Percentiles rank a stretch among this genome's conserved stretches.
Conservation (phyloP, 2,797 vertebrate species). For the Crax fasciolata region DNA sequence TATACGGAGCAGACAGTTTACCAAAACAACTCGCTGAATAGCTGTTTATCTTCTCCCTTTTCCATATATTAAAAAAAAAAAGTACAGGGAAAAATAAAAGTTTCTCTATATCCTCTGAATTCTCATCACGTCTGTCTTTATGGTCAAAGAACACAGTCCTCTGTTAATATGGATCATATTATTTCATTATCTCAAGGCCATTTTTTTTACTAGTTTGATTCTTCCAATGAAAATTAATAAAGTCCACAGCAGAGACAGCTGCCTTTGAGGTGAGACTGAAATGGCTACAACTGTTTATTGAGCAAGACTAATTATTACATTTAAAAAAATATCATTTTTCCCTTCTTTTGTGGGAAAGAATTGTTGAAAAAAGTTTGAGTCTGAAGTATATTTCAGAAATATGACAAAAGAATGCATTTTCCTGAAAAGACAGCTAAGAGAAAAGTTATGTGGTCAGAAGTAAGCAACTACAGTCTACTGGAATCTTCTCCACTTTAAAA, state of each 20-base stretch:
- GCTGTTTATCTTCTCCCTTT: not conserved
- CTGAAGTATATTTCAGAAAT: slow-evolving; percentile 28
- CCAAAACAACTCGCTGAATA: not conserved
- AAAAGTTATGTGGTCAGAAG: not conserved
- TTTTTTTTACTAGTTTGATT: not conserved
- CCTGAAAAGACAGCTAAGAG: not conserved
- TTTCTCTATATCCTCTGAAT: not conserved
- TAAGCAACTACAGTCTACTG: not conserved
- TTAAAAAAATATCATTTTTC: not conserved
- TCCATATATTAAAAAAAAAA: not conserved
- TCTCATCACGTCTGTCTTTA: not conserved
- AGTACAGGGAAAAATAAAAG: not conserved
- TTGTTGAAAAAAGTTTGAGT: slow-evolving; percentile 5
- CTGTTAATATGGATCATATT: not conserved
- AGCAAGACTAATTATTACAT: slow-evolving; percentile 15
- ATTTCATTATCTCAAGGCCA: not conserved
- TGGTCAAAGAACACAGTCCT: not conserved
- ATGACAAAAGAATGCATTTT: not conserved
- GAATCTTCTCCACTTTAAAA: not conserved
- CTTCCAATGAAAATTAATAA: not conserved
- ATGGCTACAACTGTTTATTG: not conserved
- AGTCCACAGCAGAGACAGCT: not conserved
- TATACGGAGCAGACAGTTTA: not conserved
- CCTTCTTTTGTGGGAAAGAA: not conserved
- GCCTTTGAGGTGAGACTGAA: not conserved